A percentile compares a stretch with the other conserved stretches of the same genome.
phyloP scores from a whole-genome alignment of 2,888 invertebrate species.

The Caenorhabditis panamensis region DNA sequence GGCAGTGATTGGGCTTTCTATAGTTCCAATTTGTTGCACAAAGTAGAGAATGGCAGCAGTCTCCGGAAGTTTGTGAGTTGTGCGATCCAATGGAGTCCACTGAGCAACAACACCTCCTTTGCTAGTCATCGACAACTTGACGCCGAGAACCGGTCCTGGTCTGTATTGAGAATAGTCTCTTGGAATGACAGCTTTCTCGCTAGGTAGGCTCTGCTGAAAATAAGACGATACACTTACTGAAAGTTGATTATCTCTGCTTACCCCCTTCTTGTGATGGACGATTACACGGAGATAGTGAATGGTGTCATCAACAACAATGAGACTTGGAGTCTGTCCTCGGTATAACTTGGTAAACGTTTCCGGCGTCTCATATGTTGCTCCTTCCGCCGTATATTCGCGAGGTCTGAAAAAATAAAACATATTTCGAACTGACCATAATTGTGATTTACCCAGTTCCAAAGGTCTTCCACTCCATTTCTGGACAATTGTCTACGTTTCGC shows the following conservation, averaged over 20 bases:
- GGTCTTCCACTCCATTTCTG: conserved; percentile 57
- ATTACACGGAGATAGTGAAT: conserved; percentile 68
- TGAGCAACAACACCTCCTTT: conserved; percentile 4
- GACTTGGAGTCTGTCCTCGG: conserved; percentile 58
- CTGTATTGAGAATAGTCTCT: conserved; percentile 10
- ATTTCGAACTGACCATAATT: no score
- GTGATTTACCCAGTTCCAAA: conserved; percentile 10
- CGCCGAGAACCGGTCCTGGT: conserved; percentile 7
- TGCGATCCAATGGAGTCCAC: conserved; percentile 9
- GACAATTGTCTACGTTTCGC: conserved; percentile 20
- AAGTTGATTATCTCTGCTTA: neutral
- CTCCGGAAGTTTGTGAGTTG: no score
- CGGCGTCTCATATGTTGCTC: conserved; percentile 36
- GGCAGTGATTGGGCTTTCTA: neutral
- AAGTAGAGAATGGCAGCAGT: conserved; percentile 1
- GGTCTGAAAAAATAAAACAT: conserved; percentile 27
- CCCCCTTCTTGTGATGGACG: conserved; percentile 47
- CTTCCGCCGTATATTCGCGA: conserved; percentile 59
- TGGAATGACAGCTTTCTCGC: conserved; percentile 3
- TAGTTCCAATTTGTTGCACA: conserved; percentile 18
- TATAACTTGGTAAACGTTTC: conserved; percentile 53
- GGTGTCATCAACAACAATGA: conserved; percentile 64
- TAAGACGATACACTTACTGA: neutral
- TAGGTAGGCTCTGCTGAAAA: conserved; percentile 20
- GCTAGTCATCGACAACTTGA: neutral